Evolutionary conservation across 2,888 invertebrate genomes (phyloP), one percentile per base, ranked within the genome.

Genomic region (Drosophila nigritarsus): DNA sequence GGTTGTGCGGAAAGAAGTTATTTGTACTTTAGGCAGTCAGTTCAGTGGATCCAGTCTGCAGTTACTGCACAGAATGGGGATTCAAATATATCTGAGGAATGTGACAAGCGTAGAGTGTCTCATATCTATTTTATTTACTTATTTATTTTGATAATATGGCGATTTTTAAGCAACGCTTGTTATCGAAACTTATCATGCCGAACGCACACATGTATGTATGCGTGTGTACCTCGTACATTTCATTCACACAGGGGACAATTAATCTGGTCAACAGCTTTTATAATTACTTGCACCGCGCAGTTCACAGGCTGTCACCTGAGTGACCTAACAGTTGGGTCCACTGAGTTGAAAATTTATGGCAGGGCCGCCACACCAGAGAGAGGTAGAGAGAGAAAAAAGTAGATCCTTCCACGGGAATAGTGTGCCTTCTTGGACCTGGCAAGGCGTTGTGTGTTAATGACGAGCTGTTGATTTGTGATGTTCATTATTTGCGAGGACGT

Each of bases 281-380:
- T 87, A 88, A 83, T 83, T 83, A 83, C 79, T 71, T 86, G 84
- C 69, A 53, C 55, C 49, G n/a, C 54, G 34, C 36, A 63, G 51
- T 27, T 63, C 62, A 27, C 45, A 58, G 62, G 48, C 62, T 68
- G 27, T 32, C 54, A 63, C 61, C 54, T 65, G 49, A 36, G 24
- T 20, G 34, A 59, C 58, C 51, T 38, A 59, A 69, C 63, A 48
- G 51, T 72, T 59, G 85, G 86, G 80, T 83, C 51, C 88, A 83
- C 55, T 89, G 90, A 87, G 78, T 83, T 89, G 86, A 87, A 89
- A 89, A 85, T 83, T 85, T 80, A 85, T 89, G 83, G 76, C 18
- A 38, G 36, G 18, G 24, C 0, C 15, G 15, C 20, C 27, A 73
- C 73, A 65, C 61, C n/a, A 34, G 7, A 20, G 6, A 15, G 13